Evolutionary conservation across 2,797 vertebrate species (phyloP), one percentile per base, ranked within the genome.

Genomic region (Sebastes taczanowskii): DNA sequence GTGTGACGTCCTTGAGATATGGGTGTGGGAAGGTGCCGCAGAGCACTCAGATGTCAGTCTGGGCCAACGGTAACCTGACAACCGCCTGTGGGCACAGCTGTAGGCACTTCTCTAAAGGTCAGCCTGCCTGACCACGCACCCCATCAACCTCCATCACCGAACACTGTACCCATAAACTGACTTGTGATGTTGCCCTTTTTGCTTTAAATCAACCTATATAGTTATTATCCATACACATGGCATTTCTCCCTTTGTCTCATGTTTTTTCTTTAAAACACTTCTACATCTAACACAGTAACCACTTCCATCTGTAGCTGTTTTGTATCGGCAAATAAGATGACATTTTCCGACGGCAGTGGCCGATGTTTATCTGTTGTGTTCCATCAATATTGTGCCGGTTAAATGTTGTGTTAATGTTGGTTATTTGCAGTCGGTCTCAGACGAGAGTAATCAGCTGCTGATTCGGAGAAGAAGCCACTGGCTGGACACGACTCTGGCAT

Each of bases 21-120:
- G 77, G 84, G 76, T 84, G 90, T 42, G 81, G 69, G 78, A 78
- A 81, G 81, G 73, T 83, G 85, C 77, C 6, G 60, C 71, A 66
- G 79, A 78, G 86, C n/a, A 9, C 74, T 55, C 70, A 69, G 81
- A 88, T 84, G 88, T 93, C 88, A 89, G 74, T 59, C 64, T 18
- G 74, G 84, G 84, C 82, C 89, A 83, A 74, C 71, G 32, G 82
- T 67, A 74, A 80, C 88, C 85, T 91, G 89, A 90, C 88, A 87
- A 59, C 83, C 88, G 88, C 89, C 91, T 84, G 78, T 81, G 85
- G 89, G 83, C 85, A 90, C 89, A 88, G 90, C 91, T 92, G 86
- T 82, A 87, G 88, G 93, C 85, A 25, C 67, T 87, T 78, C 66
- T 82, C 82, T 73, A 90, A 93, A 94, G 92, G 93, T 93, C 90